Evolutionary conservation across 2,113 vertebrate genomes (phyloP).

Genomic region (Haemorhous mexicanus): DNA sequence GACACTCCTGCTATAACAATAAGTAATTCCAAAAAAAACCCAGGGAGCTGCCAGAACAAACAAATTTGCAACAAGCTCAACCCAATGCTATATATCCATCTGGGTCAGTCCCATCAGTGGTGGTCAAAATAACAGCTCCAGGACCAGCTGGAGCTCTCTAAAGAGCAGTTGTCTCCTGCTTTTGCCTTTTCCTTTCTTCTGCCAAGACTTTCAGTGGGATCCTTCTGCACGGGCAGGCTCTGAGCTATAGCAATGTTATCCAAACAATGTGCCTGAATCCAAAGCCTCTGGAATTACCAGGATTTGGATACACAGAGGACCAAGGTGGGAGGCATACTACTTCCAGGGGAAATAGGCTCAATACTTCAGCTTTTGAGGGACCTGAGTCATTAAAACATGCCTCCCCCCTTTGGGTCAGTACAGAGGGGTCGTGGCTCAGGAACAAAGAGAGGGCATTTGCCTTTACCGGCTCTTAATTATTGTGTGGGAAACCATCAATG

Average conservation of each 20-base stretch:
- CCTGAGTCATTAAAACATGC: neutral
- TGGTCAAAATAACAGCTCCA: neutral
- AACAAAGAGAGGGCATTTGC: neutral
- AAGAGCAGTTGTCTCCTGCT: neutral
- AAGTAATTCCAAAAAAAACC: neutral
- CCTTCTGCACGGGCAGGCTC: neutral
- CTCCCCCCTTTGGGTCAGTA: neutral
- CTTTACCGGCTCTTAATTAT: neutral
- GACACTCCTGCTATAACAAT: slow-evolving; percentile 26
- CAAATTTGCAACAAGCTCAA: neutral
- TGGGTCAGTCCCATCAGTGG: neutral
- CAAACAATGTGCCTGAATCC: neutral
- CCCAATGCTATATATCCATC: neutral
- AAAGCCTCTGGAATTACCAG: neutral
- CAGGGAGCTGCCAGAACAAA: slow-evolving; percentile 55
- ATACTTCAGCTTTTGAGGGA: neutral
- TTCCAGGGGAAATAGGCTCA: neutral
- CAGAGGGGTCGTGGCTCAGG: accelerated
- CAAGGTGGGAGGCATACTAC: neutral
- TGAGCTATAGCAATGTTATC: accelerated
- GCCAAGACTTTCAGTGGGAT: neutral
- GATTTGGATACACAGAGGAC: neutral
- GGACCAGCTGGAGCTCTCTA: neutral
- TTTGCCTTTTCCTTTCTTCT: neutral
- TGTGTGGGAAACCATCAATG: accelerated